Percentiles rank a stretch among this genome's conserved stretches.
Evolutionary conservation across 2,888 invertebrate species (phyloP).

Genomic region (Theretra japonica): DNA sequence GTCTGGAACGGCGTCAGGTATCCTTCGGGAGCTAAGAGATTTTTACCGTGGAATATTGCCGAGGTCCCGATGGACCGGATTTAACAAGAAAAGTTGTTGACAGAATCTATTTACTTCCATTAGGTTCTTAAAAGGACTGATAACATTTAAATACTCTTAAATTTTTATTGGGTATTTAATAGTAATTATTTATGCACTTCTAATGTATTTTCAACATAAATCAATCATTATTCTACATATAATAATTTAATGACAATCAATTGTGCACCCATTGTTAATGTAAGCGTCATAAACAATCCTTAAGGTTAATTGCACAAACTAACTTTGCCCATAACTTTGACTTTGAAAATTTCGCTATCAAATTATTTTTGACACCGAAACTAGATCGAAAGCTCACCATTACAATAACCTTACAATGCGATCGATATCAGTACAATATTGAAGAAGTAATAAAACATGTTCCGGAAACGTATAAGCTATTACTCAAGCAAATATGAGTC

Average conservation of each 20-base stretch:
- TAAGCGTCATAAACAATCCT: no score
- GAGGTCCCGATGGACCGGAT: background rate
- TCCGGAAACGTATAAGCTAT: conserved; percentile 34
- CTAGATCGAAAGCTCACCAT: conserved; percentile 24
- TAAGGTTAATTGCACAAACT: no score
- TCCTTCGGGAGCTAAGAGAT: background rate
- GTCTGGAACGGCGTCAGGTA: background rate
- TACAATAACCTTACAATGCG: conserved; percentile 23
- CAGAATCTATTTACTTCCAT: background rate
- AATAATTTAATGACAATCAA: no score
- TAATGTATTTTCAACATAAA: no score
- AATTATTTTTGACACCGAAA: background rate
- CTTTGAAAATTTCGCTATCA: no score
- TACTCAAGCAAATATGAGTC: conserved; percentile 38
- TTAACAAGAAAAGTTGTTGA: conserved; percentile 3
- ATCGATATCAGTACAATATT: conserved; percentile 38
- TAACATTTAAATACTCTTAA: background rate
- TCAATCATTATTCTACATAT: no score
- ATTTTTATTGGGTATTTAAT: no score
- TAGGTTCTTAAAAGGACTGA: background rate
- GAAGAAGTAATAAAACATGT: conserved; percentile 39
- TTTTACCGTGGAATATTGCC: background rate
- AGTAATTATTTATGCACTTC: no score
- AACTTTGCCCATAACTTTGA: no score
- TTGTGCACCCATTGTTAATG: no score